These are phyloP conservation scores for Chondrilla cf. caribensis DNA, from an alignment of 37 sponge, comb jelly and placozoan species.

Conservation along the genomic window DNA sequence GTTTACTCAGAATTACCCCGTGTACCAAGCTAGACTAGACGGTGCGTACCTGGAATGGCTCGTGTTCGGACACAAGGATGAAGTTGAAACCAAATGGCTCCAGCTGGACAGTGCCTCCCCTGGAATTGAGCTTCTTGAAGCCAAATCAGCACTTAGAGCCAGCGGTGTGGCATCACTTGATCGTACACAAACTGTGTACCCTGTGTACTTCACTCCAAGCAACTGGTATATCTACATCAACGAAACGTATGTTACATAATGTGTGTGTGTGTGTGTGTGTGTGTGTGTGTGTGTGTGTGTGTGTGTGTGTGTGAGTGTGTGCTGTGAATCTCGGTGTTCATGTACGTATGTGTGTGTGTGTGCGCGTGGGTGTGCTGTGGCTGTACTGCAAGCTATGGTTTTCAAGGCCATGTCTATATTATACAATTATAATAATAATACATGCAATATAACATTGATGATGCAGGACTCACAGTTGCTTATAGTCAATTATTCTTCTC, in stretches of 20 bases:
- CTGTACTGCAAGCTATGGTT: too few species aligned
- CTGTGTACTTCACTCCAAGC: slow-evolving; percentile 47
- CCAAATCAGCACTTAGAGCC: slow-evolving; percentile 36
- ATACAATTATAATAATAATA: too few species aligned
- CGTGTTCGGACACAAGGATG: slow-evolving; percentile 57
- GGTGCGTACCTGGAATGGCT: slow-evolving; percentile 32
- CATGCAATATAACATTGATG: too few species aligned
- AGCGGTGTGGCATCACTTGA: slow-evolving; percentile 50
- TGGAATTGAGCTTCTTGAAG: slow-evolving; percentile 39
- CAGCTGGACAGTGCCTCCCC: slow-evolving; percentile 42
- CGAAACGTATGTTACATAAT: slow-evolving; percentile 1
- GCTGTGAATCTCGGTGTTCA: too few species aligned
- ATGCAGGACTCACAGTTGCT: too few species aligned
- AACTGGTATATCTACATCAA: slow-evolving; percentile 63
- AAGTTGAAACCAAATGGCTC: slow-evolving; percentile 29
- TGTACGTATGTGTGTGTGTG: too few species aligned
- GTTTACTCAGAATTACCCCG: slow-evolving; percentile 18
- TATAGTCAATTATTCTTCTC: too few species aligned
- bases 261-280: too few species aligned
- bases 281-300: too few species aligned
- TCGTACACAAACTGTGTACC: slow-evolving; percentile 52
- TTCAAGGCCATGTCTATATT: too few species aligned
- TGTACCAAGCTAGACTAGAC: neutral
- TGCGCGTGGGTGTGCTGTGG: too few species aligned
- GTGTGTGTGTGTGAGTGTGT: too few species aligned